Percentiles rank a stretch among this genome's conserved stretches.
phyloP scores from a whole-genome alignment of 2,888 invertebrate genomes.

The Arctia plantaginis region DNA sequence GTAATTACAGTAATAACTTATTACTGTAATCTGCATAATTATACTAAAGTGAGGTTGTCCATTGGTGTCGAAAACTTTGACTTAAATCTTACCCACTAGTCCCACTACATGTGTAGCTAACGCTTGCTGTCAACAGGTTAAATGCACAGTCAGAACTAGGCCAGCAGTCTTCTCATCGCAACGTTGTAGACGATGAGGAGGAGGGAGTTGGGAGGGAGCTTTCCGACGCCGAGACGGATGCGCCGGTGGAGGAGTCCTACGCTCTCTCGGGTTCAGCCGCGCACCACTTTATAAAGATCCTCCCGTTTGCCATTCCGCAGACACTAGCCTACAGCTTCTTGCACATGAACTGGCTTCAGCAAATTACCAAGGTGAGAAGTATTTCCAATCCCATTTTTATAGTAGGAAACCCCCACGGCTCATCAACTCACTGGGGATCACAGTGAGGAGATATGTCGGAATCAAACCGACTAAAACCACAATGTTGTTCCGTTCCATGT shows the following conservation, averaged over 20 bases:
- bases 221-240: conserved; percentile 27
- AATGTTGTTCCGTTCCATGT: no score
- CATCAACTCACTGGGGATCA: no score
- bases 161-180: conserved; percentile 27
- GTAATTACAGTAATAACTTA: no score
- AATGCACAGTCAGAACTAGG: neutral
- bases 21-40: no score
- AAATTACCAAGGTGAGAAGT: conserved; percentile 73
- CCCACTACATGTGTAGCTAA: no score
- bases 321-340: conserved; percentile 76
- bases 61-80: neutral
- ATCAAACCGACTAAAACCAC: no score
- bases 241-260: conserved; percentile 56
- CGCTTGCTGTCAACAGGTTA: neutral
- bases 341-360: conserved; percentile 78
- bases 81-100: neutral
- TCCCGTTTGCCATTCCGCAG: conserved; percentile 76
- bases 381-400: neutral
- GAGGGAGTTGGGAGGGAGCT: conserved; percentile 32
- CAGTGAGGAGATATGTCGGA: no score
- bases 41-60: neutral
- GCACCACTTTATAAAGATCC: conserved; percentile 70
- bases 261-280: conserved; percentile 74
- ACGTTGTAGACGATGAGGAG: conserved; percentile 28
- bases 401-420: no score